Base-by-base conservation (phyloP, 2,888 invertebrate genomes). In the Heliconius sara region DNA sequence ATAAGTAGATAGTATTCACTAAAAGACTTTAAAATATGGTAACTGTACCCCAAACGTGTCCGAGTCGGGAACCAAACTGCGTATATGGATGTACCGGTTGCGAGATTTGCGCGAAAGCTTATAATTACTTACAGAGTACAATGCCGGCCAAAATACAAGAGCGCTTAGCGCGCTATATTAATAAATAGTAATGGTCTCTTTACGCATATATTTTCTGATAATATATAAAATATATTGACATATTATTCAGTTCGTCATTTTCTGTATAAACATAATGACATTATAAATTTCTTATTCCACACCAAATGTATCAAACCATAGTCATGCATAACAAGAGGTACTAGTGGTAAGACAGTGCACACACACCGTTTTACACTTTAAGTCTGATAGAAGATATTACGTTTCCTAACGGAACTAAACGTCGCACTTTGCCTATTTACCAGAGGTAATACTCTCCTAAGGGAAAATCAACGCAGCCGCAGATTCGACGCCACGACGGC, bases 1-100 rank as follows among this genome's bases (percentile, higher is more conserved):
- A n/a, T 13, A 68, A 39, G 39, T 39, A 68, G n/a, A 43, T 43
- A 47, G 25, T 70, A 25, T 43, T 5, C n/a, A 60, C 73, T 34
- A 10, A 47, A 52, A 71, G 30, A n/a, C 25, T 70, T 16, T 25
- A 6, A 22, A 27, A 65, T 39, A 74, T 19, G 57, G 67, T 57
- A 39, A 78, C 73, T 22, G 27, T 78, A 6, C 1, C 65, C n/a
- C 72, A 72, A 72, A 27, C 30, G 57, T 74, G 67, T 74, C 39
- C 27, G 27, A 74, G 57, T 66, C 34, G 67, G 67, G 74, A 74
- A 74, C 43, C n/a, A 68, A 79, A 79, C 78, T 47, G 16, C 74
- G 60, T 60, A 79, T 79, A 74, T 75, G 74, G 74, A 67, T 52
- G 57, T 73, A 52, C 30, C 16, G 73, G 66, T 78, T 78, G 78